Evolutionary conservation across 1,140 invertebrate genomes (phyloP).

Genomic region (Cyphomyrmex costatus): DNA sequence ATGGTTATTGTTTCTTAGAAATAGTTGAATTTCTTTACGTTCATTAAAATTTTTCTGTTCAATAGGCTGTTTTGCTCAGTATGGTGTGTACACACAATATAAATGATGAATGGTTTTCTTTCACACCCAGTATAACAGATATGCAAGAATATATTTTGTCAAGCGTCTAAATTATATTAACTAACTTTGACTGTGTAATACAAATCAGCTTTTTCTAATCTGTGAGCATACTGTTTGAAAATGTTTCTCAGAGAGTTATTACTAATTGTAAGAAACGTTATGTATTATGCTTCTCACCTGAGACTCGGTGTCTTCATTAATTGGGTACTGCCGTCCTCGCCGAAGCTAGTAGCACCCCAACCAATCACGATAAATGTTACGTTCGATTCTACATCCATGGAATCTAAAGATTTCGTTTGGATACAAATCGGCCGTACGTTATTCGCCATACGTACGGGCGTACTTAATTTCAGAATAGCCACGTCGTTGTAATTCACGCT

Average conservation of each 20-base stretch:
- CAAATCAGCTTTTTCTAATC: not conserved
- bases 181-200: not conserved
- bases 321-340: conserved; percentile 54
- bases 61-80: too few relatives aligned
- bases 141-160: not conserved
- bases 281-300: conserved; percentile 67
- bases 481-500: conserved; percentile 86
- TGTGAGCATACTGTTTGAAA: not conserved
- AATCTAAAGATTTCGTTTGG: conserved; percentile 79
- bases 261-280: not conserved
- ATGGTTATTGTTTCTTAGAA: too few relatives aligned
- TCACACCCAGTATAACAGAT: not conserved
- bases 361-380: conserved; percentile 79
- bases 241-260: not conserved
- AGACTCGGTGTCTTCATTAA: conserved; percentile 80
- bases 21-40: too few relatives aligned
- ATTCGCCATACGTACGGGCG: conserved; percentile 72
- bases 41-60: too few relatives aligned
- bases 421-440: conserved; percentile 85
- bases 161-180: not conserved
- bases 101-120: too few relatives aligned
- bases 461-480: conserved; percentile 85
- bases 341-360: conserved; percentile 79
- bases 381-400: conserved; percentile 61
- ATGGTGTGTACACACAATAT: too few relatives aligned